Evolutionary conservation across 2,113 vertebrate species (phyloP), one percentile per base, ranked within the genome.

Genomic region (Ageneiosus marmoratus): DNA sequence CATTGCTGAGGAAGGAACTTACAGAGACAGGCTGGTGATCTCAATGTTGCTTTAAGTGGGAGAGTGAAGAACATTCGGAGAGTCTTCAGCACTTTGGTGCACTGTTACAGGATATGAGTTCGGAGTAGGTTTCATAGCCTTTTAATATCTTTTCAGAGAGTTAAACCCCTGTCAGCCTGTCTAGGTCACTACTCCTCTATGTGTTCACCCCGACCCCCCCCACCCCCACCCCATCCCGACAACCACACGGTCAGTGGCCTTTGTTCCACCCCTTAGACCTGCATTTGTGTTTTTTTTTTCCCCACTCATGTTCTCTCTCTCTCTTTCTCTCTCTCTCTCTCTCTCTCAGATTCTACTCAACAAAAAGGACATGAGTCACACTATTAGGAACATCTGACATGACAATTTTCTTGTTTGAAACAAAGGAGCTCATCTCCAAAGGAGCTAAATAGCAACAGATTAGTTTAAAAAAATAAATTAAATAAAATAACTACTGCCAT

Each of bases 81-180:
- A 18, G 9, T 81, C 56, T 77, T 83, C 73, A 63, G 81, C 86
- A 84, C 81, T 83, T 80, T 69, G 72, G 48, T 79, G 37, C 77
- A 29, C 65, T 79, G 84, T 79, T 82, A 86, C 69, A 85, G 81
- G 75, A 77, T 75, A 60, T 2, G 46, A 82, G 75, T 70, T 50
- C 20, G 46, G 48, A 46, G 62, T 18, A 37, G 56, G 77, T 82
- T 86, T 82, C 84, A 81, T 81, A 84, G 77, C 75, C 87, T 82
- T 88, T 86, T 76, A 85, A 86, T 86, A 81, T 82, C 74, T 58
- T 70, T 84, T 81, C 67, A 78, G 74, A 84, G 82, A 62, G 82
- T 75, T 77, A 82, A 86, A 86, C 83, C 82, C 87, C 60, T 53
- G 78, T 75, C 34, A 4, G 5, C 16, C 70, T 29, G 75, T 37